These are phyloP conservation scores for Dynastes grantii DNA, from an alignment of 2,888 invertebrate genomes.

Conservation along the genomic window DNA sequence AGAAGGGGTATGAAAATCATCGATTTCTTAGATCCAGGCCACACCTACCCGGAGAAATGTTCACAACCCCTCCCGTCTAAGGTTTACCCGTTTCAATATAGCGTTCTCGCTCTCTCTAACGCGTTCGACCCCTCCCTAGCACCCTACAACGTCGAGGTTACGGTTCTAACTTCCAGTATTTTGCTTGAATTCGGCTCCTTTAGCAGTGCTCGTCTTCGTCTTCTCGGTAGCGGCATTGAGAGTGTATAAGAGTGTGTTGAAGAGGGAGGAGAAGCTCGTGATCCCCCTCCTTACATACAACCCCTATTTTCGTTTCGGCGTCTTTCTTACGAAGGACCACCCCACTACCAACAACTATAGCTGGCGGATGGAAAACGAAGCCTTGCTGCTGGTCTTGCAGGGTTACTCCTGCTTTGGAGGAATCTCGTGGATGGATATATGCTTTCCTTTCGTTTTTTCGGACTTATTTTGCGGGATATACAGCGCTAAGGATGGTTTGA, in stretches of 20 bases:
- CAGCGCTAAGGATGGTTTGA: too few relatives aligned
- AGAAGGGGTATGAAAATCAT: conserved; percentile 62
- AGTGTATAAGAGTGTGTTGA: conserved; percentile 54
- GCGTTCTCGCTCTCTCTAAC: conserved; percentile 51
- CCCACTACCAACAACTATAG: too few relatives aligned
- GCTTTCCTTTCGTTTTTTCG: too few relatives aligned
- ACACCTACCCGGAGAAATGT: conserved; percentile 62
- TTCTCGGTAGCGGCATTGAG: not conserved
- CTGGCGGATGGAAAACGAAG: not conserved
- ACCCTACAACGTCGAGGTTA: not conserved
- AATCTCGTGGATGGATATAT: too few relatives aligned
- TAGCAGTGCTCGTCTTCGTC: conserved; percentile 53
- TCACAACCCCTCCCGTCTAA: conserved; percentile 60
- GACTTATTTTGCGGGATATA: too few relatives aligned
- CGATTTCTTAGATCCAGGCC: conserved; percentile 68
- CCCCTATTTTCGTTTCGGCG: too few relatives aligned
- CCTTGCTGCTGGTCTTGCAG: not conserved
- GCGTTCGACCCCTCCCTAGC: not conserved
- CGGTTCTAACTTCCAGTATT: conserved; percentile 45
- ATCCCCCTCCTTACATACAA: too few relatives aligned
- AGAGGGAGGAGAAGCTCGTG: conserved; percentile 68
- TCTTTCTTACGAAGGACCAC: too few relatives aligned
- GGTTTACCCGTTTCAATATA: conserved; percentile 50
- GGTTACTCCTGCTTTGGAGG: too few relatives aligned
- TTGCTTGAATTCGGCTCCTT: conserved; percentile 52